Evolutionary conservation across 2,888 invertebrate species (phyloP).

Genomic region (Halictus quadricinctus): DNA sequence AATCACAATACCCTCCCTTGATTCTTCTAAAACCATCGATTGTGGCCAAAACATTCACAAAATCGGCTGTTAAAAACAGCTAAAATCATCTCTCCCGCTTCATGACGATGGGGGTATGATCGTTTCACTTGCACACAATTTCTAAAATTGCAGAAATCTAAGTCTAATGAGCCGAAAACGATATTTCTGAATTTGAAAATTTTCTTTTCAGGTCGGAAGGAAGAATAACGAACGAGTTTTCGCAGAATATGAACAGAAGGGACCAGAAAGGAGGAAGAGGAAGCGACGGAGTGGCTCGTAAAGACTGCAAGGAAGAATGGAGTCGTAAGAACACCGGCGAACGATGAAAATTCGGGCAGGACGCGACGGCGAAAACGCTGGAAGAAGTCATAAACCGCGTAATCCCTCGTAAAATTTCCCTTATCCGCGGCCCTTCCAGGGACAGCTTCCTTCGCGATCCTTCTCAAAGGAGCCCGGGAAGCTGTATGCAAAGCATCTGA

Average conservation of each 20-base stretch:
- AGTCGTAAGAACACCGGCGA: neutral
- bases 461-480: conserved; percentile 41
- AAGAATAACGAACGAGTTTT: neutral
- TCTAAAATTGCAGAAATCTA: neutral
- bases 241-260: neutral
- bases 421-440: conserved; percentile 63
- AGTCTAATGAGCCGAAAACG: neutral
- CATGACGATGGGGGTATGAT: neutral
- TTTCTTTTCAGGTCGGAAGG: neutral
- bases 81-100: neutral
- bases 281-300: conserved; percentile 5
- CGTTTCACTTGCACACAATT: neutral
- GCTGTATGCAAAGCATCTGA: conserved; percentile 8
- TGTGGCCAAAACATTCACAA: no score
- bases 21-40: neutral
- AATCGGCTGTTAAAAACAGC: no score
- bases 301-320: neutral
- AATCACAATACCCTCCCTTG: neutral
- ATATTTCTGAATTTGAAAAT: neutral
- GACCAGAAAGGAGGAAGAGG: neutral
- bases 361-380: conserved; percentile 60
- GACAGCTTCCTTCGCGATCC: conserved; percentile 43
- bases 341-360: neutral
- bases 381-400: conserved; percentile 77
- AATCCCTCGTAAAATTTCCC: conserved; percentile 78